Evolutionary conservation across 2,888 invertebrate genomes (phyloP).

Genomic region (Oligia latruncula): DNA sequence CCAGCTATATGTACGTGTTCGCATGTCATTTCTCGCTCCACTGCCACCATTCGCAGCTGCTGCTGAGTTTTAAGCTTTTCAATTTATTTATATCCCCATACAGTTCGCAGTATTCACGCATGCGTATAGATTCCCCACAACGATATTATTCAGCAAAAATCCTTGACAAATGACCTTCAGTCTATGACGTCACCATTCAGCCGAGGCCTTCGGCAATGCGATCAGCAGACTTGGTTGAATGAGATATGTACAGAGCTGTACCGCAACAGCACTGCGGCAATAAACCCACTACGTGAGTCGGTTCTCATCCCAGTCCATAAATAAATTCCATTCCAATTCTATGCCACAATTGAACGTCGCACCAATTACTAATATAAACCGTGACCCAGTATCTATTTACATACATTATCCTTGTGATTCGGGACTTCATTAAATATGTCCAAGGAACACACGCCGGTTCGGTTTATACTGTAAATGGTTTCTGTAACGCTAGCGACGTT

Average conservation of each 20-base stretch:
- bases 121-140: conserved; percentile 53
- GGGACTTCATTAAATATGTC: conserved; percentile 76
- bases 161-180: conserved; percentile 59
- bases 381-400: conserved; percentile 75
- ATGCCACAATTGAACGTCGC: conserved; percentile 59
- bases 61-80: conserved; percentile 54
- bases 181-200: conserved; percentile 47
- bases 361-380: conserved; percentile 71
- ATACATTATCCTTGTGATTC: conserved; percentile 74
- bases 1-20: conserved; percentile 37
- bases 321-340: conserved; percentile 66
- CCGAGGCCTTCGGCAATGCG: conserved; percentile 7
- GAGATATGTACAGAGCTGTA: conserved; percentile 27
- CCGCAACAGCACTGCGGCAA: conserved; percentile 29
- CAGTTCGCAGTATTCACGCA: conserved; percentile 49
- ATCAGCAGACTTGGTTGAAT: conserved; percentile 54
- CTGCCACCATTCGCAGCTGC: conserved; percentile 55
- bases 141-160: conserved; percentile 63
- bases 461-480: conserved; percentile 60
- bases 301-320: conserved; percentile 53
- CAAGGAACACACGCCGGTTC: conserved; percentile 59
- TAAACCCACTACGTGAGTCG: conserved; percentile 52
- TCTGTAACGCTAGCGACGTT: conserved; percentile 55
- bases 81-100: conserved; percentile 60
- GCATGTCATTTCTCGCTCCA: conserved; percentile 63